These are phyloP conservation scores for Synergus itoensis DNA, from an alignment of 2,888 invertebrate genomes.

Conservation along the genomic window DNA sequence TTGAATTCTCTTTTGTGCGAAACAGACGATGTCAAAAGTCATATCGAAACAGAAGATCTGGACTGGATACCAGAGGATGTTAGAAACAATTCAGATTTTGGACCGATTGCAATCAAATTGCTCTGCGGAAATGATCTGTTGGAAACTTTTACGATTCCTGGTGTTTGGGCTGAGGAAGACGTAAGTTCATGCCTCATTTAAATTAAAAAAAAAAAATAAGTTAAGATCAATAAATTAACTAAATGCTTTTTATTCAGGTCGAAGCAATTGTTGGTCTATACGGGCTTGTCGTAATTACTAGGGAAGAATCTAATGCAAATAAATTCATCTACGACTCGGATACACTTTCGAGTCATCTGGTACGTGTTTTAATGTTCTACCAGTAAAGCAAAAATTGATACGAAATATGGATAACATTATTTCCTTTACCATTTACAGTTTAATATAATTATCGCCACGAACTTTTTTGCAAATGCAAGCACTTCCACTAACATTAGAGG, in stretches of 20 bases:
- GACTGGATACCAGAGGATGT: constrained; percentile 82
- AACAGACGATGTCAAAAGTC: constrained; percentile 77
- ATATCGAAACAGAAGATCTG: constrained; percentile 75
- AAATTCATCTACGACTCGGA: constrained; percentile 96
- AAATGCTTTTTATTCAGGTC: constrained; percentile 82
- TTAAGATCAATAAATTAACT: background rate
- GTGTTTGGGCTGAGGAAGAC: constrained; percentile 94
- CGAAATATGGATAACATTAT: constrained; percentile 33
- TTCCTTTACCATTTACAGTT: constrained; percentile 79
- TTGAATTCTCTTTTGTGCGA: constrained; percentile 80
- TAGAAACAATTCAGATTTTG: constrained; percentile 75
- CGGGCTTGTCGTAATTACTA: constrained; percentile 93
- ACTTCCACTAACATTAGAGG: constrained; percentile 94
- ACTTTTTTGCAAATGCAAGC: constrained; percentile 96
- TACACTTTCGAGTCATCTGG: constrained; percentile 90
- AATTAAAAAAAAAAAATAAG: background rate
- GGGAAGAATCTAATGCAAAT: constrained; percentile 90
- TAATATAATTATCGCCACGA: constrained; percentile 92
- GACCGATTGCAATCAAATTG: constrained; percentile 86
- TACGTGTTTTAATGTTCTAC: constrained; percentile 75
- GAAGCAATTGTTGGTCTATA: constrained; percentile 91
- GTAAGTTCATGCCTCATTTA: constrained; percentile 80
- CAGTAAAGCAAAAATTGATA: constrained; percentile 40
- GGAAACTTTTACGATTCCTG: constrained; percentile 94
- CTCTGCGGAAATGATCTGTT: constrained; percentile 96